These are phyloP conservation scores for Tonatia bakeri DNA, from an alignment of 2,113 vertebrate genomes.

Conservation along the genomic window DNA sequence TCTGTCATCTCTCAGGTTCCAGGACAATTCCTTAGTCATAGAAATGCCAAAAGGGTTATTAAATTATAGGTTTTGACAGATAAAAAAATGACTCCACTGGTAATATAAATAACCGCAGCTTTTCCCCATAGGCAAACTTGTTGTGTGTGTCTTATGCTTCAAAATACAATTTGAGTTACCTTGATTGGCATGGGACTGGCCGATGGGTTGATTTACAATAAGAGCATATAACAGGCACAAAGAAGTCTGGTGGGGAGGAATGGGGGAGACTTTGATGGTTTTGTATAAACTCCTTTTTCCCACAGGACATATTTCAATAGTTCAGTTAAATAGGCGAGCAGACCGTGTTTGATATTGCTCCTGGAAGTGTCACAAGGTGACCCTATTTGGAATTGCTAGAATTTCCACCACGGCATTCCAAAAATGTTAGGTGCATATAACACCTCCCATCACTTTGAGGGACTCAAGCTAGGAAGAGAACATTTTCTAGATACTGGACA, in stretches of 20 bases:
- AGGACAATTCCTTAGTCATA: not conserved
- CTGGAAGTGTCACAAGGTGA: not conserved
- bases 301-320: not conserved
- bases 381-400: not conserved
- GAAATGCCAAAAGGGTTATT: slow-evolving; percentile 12
- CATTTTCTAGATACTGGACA: not conserved
- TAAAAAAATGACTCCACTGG: not conserved
- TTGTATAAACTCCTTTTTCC: not conserved
- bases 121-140: not conserved
- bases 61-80: not conserved
- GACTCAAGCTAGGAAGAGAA: not conserved
- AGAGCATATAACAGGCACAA: not conserved
- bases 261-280: not conserved
- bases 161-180: not conserved
- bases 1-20: not conserved
- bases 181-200: not conserved
- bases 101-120: not conserved
- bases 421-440: not conserved
- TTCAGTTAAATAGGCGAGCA: slow-evolving; percentile 32
- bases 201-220: not conserved
- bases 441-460: not conserved
- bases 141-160: not conserved
- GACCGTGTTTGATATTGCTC: not conserved
- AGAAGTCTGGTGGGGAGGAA: not conserved
- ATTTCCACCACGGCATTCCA: slow-evolving; percentile 6